A percentile compares a stretch with the other conserved stretches of the same genome.
phyloP scores from a whole-genome alignment of 2,797 vertebrate genomes.

The Sebastolobus alascanus region DNA sequence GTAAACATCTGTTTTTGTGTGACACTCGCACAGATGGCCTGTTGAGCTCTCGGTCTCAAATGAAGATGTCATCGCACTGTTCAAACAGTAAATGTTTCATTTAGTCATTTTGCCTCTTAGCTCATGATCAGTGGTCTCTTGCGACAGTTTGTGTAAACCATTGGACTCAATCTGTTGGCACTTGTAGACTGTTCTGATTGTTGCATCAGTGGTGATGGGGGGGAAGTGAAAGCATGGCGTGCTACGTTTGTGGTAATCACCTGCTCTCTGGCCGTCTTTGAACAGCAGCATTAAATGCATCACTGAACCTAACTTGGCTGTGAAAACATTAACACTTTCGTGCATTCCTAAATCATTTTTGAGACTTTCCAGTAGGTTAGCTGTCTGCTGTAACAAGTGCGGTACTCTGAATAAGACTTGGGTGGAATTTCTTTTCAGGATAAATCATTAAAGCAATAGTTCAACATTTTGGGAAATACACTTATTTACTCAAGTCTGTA shows the following conservation, averaged over 20 bases:
- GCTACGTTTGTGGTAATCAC: not conserved
- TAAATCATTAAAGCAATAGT: not conserved
- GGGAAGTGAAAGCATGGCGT: slow-evolving; percentile 43
- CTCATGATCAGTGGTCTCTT: slow-evolving; percentile 22
- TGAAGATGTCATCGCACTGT: slow-evolving; percentile 50
- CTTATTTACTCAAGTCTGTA: not conserved
- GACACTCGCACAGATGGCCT: slow-evolving; percentile 49
- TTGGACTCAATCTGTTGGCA: slow-evolving; percentile 40
- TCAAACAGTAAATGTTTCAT: slow-evolving; percentile 39
- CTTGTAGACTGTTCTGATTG: not conserved
- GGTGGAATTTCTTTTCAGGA: not conserved
- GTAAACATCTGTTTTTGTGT: slow-evolving; percentile 73
- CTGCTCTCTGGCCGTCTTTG: not conserved
- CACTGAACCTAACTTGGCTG: slow-evolving; percentile 10
- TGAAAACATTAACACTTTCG: not conserved
- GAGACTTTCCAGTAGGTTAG: not conserved
- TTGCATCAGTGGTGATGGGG: slow-evolving; percentile 45
- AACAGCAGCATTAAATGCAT: slow-evolving; percentile 2
- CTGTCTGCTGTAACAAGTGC: not conserved
- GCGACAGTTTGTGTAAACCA: slow-evolving; percentile 11
- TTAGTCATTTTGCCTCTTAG: slow-evolving; percentile 27
- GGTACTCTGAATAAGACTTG: not conserved
- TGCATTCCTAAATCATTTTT: not conserved
- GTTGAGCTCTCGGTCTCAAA: slow-evolving; percentile 33
- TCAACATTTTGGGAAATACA: not conserved